A percentile compares a stretch with the other conserved stretches of the same genome.
phyloP scores from a whole-genome alignment of 2,888 invertebrate species.

The Plagodis pulveraria region DNA sequence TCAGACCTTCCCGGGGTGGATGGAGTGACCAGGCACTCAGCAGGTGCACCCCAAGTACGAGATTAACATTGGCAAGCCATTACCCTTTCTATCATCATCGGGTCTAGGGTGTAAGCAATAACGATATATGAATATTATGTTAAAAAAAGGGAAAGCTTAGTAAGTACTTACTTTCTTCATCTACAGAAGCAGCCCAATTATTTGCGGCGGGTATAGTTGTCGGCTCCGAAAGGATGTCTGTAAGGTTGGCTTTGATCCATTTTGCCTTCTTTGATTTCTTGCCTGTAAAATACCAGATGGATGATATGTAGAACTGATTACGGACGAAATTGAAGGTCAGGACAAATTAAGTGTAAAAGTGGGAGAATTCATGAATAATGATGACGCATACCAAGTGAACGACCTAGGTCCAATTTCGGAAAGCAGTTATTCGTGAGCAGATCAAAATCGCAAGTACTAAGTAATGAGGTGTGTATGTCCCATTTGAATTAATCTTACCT shows the following conservation, averaged over 20 bases:
- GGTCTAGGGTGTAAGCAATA: slow-evolving; percentile 36
- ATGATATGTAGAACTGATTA: slow-evolving; percentile 17
- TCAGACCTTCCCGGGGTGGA: slow-evolving; percentile 93
- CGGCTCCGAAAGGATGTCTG: slow-evolving; percentile 91
- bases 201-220: slow-evolving; percentile 85
- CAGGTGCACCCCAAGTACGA: slow-evolving; percentile 89
- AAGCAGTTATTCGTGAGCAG: slow-evolving; percentile 72
- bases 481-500: slow-evolving; percentile 41
- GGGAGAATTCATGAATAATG: slow-evolving; percentile 63
- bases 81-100: slow-evolving; percentile 77
- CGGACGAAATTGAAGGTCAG: slow-evolving; percentile 33
- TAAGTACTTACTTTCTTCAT: slow-evolving; percentile 90
- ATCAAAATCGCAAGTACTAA: slow-evolving; percentile 46
- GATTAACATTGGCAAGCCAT: slow-evolving; percentile 89
- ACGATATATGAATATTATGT: not conserved
- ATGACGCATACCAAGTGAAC: slow-evolving; percentile 79
- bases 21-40: slow-evolving; percentile 85
- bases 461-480: slow-evolving; percentile 45
- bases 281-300: slow-evolving; percentile 77
- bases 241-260: slow-evolving; percentile 92
- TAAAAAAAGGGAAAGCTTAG: not conserved
- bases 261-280: slow-evolving; percentile 95
- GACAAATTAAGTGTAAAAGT: slow-evolving; percentile 41
- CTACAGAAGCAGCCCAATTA: slow-evolving; percentile 94
- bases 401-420: slow-evolving; percentile 76